Evolutionary conservation across 2,797 vertebrate species (phyloP).

Genomic region (Thamnophis elegans): DNA sequence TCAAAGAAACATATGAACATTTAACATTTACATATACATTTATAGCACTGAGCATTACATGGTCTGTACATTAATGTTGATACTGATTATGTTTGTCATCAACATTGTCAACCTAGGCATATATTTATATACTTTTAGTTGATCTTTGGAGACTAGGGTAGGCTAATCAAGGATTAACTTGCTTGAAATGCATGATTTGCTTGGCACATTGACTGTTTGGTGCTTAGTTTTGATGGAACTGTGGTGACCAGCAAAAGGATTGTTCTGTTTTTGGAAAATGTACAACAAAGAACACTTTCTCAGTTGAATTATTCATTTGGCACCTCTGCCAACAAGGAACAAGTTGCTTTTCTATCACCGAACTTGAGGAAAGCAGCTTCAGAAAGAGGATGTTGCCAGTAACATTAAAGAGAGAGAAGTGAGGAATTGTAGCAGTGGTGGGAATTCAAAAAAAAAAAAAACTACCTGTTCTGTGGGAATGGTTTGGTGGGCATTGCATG

Average conservation of each 20-base stretch:
- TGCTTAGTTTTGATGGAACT: slow-evolving; percentile 52
- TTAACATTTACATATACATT: background rate
- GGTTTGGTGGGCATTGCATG: no score
- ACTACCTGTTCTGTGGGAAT: no score
- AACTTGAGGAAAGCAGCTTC: background rate
- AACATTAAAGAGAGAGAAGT: slow-evolving; percentile 50
- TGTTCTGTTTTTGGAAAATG: slow-evolving; percentile 64
- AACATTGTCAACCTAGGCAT: background rate
- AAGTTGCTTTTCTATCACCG: slow-evolving; percentile 59
- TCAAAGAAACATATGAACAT: background rate
- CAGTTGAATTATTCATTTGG: slow-evolving; percentile 73
- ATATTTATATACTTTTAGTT: slow-evolving; percentile 14
- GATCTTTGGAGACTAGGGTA: slow-evolving; percentile 47
- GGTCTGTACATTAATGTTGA: background rate
- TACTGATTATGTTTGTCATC: background rate
- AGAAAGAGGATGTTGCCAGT: slow-evolving; percentile 49
- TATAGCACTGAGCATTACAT: background rate
- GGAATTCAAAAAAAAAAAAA: no score
- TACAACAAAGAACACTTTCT: slow-evolving; percentile 61
- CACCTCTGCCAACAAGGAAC: slow-evolving; percentile 59
- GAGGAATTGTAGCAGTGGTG: slow-evolving; percentile 25
- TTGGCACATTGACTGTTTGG: slow-evolving; percentile 44
- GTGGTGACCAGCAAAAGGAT: slow-evolving; percentile 66
- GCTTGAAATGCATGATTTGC: slow-evolving; percentile 42
- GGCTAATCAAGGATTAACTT: slow-evolving; percentile 58